Evolutionary conservation across 2,113 vertebrate genomes (phyloP).

Genomic region (Cettia cetti): DNA sequence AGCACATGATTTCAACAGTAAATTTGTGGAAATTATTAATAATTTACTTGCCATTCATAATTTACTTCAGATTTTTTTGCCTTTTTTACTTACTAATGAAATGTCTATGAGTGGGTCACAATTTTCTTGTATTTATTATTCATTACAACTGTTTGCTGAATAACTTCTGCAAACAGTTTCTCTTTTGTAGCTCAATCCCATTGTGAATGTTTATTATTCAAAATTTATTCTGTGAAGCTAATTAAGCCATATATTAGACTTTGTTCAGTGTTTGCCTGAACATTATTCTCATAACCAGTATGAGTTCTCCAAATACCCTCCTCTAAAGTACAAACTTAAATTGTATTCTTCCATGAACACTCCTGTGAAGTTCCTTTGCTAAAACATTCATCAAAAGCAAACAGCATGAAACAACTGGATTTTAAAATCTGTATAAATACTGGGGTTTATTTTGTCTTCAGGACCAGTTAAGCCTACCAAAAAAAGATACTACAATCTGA

Average conservation of each 20-base stretch:
- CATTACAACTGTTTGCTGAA: conserved; percentile 38
- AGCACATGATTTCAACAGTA: neutral
- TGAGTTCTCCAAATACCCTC: neutral
- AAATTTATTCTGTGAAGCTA: conserved; percentile 10
- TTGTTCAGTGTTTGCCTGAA: neutral
- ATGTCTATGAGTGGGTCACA: neutral
- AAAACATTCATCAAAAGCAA: neutral
- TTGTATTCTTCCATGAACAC: neutral
- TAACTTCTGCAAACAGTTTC: conserved; percentile 27
- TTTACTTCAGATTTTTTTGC: neutral
- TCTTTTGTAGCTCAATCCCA: conserved; percentile 5
- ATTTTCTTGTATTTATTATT: conserved; percentile 55
- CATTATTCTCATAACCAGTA: neutral
- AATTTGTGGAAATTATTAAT: conserved; percentile 4
- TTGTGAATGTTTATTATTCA: conserved; percentile 31
- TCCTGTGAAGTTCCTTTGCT: neutral
- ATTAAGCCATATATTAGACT: neutral
- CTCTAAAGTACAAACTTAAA: neutral
- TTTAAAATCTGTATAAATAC: neutral
- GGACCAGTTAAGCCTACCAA: neutral
- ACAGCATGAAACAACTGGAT: neutral
- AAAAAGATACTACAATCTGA: neutral
- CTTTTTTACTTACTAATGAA: conserved; percentile 36
- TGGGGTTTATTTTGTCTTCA: neutral
- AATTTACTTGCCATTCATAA: conserved; percentile 45